Evolutionary conservation across 2,888 invertebrate genomes (phyloP), one percentile per base, ranked within the genome.

Genomic region (Mechanitis messenoides): DNA sequence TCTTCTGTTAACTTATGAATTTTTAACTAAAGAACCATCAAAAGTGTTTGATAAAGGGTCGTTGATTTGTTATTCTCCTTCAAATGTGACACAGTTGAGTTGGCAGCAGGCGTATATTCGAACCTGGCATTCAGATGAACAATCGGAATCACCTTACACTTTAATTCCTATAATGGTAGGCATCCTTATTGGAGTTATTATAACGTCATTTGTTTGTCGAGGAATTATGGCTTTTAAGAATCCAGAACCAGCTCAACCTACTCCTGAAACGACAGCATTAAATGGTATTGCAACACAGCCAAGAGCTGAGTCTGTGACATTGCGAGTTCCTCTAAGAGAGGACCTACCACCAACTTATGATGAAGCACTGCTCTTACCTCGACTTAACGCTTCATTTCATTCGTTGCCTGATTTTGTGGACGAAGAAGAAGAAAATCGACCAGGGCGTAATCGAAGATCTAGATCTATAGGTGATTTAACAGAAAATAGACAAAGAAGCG

Each of bases 281-380:
- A 88, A 85, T 60, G 81, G 81, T 4, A 70, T 71, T 12, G 67
- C 68, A 35, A 63, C 74, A 3, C 79, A 78, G 60, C 69, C 81
- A 6, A 75, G 83, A 56, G 74, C 70, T 4, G 87, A 89, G 33
- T 72, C 83, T 31, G 81, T 85, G 1, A 75, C 84, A 12, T 68
- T 85, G 70, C 73, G 90, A 58, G 76, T 87, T 47, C 87, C 87
- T 11, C 62, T 87, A 45, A 75, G 69, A 0, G 86, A 87, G 55
- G 90, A 90, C 67, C 73, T 82, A 1, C 93, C 95, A 47, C 95
- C 95, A 0, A 93, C 92, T 11, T 95, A 95, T 72, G 94, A 93
- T 62, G 95, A 95, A 77, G 95, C 95, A 0, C 81, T 95, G 35
- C 84, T 93, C 45, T 93, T 95, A 93, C 94, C 95, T 7, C 91